These are phyloP conservation scores for Anarsia innoxiella DNA, from an alignment of 2,888 invertebrate genomes.

Conservation along the genomic window DNA sequence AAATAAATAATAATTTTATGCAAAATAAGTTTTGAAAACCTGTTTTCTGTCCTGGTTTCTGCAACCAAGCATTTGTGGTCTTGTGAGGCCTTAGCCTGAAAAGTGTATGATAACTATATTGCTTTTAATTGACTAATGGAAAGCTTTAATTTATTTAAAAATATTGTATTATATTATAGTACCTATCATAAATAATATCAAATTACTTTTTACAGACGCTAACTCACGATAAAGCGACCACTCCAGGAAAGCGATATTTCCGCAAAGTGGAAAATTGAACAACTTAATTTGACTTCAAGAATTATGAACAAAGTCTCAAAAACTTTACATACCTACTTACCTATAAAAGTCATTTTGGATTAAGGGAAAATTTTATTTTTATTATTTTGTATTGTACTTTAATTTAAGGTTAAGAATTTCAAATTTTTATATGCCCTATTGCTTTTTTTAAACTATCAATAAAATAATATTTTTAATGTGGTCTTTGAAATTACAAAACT, in stretches of 20 bases:
- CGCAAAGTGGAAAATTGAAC: slow-evolving; percentile 45
- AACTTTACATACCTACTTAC: too few relatives aligned
- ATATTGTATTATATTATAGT: background rate
- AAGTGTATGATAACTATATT: background rate
- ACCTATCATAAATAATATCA: slow-evolving; percentile 2
- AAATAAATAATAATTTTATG: background rate
- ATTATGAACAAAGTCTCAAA: too few relatives aligned
- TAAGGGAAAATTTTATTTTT: too few relatives aligned
- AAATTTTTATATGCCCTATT: too few relatives aligned
- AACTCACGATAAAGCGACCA: slow-evolving; percentile 67
- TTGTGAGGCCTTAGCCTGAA: background rate
- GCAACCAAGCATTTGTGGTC: background rate
- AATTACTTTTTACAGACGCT: slow-evolving; percentile 75
- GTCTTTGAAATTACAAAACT: too few relatives aligned
- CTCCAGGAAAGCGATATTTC: slow-evolving; percentile 73
- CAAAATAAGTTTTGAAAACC: background rate
- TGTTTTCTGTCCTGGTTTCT: background rate
- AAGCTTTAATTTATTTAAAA: background rate
- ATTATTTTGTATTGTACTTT: too few relatives aligned
- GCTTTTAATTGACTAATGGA: background rate
- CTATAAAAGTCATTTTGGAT: too few relatives aligned
- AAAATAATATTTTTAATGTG: too few relatives aligned
- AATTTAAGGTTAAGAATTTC: too few relatives aligned
- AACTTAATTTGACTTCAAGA: too few relatives aligned
- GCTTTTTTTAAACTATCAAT: too few relatives aligned